These are phyloP conservation scores for Podocnemis expansa DNA, from an alignment of 2,113 vertebrate genomes.

Conservation along the genomic window DNA sequence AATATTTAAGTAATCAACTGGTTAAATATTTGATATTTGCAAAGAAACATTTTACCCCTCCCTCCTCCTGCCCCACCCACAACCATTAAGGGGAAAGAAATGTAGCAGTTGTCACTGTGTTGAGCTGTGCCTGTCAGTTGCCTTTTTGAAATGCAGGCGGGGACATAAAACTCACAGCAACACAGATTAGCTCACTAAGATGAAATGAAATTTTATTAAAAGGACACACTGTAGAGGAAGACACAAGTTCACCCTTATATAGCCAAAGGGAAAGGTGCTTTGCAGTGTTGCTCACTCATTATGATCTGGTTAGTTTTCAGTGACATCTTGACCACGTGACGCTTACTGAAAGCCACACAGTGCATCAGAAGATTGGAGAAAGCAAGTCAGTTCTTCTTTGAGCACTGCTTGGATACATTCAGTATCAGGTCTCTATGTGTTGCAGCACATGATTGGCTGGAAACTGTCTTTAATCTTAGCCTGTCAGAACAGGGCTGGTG, in stretches of 20 bases:
- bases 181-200: fast-evolving
- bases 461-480: too few relatives aligned
- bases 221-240: fast-evolving
- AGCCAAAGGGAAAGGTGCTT: neutral
- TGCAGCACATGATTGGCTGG: too few relatives aligned
- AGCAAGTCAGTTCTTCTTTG: conserved; percentile 18
- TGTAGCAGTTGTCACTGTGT: neutral
- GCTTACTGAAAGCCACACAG: neutral
- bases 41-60: neutral
- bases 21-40: neutral
- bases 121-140: neutral
- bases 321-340: neutral
- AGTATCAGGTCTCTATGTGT: too few relatives aligned
- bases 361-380: conserved; percentile 32
- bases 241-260: fast-evolving
- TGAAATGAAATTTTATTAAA: neutral
- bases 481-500: too few relatives aligned
- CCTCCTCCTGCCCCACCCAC: too few relatives aligned
- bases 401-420: too few relatives aligned
- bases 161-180: neutral
- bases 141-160: neutral
- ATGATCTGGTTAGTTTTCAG: fast-evolving
- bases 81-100: neutral
- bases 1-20: conserved; percentile 13
- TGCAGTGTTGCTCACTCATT: fast-evolving